Percentiles rank a stretch among this genome's conserved stretches.
Evolutionary conservation across 2,888 invertebrate species (phyloP).

Genomic region (Ashinkailepas kermadecensis): DNA sequence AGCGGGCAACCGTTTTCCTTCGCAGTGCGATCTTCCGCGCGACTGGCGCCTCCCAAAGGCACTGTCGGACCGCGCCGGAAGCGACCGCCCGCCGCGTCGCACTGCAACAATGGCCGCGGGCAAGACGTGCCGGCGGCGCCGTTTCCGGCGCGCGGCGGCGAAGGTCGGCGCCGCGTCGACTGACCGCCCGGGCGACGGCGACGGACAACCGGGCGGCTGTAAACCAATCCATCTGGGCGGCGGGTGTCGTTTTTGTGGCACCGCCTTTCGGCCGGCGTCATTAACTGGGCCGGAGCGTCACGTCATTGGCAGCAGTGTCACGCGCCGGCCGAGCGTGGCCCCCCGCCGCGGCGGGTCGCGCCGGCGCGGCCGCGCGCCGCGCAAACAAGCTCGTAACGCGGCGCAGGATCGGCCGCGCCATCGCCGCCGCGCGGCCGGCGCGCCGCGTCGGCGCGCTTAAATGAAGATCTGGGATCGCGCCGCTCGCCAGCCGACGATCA

Average conservation of each 20-base stretch:
- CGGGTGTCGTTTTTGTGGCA: conserved; percentile 3
- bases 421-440: neutral
- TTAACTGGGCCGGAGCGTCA: neutral
- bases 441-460: neutral
- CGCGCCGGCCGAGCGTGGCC: neutral
- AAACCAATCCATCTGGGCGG: neutral
- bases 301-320: neutral
- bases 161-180: no score
- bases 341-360: neutral
- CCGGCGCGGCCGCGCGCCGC: neutral
- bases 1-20: no score
- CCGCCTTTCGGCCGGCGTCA: no score
- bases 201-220: neutral
- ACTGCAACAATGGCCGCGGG: no score
- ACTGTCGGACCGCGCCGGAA: no score
- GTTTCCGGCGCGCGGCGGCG: no score
- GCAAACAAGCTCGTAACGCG: conserved; percentile 1
- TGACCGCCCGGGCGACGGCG: neutral
- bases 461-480: neutral
- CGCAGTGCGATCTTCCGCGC: no score
- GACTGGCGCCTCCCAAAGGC: no score
- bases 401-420: neutral
- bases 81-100: no score
- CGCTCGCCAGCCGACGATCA: neutral
- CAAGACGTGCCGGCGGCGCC: no score